Percentiles rank a stretch among this genome's conserved stretches.
phyloP scores from a whole-genome alignment of 1,140 invertebrate species.

The Rhagoletis pomonella region DNA sequence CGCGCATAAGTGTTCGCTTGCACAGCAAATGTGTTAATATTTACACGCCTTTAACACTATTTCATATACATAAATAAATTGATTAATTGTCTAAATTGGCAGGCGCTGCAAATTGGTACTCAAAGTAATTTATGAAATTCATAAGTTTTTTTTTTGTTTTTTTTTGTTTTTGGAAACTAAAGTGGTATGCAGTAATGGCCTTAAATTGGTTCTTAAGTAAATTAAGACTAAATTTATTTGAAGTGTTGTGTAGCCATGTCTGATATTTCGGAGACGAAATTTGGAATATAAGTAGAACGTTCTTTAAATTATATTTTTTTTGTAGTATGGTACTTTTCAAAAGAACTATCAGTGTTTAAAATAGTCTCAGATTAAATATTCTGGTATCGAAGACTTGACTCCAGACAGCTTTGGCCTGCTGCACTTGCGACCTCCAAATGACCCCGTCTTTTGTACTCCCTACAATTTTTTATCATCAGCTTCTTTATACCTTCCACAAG shows the following conservation, averaged over 20 bases:
- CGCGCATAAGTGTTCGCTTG: background rate
- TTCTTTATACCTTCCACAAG: too few relatives aligned
- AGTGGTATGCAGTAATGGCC: background rate
- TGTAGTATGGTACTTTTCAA: too few relatives aligned
- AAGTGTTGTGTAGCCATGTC: background rate
- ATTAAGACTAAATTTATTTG: conserved; percentile 20
- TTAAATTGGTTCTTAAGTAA: background rate
- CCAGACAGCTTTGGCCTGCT: too few relatives aligned
- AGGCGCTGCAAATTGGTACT: conserved; percentile 46
- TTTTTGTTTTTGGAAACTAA: background rate
- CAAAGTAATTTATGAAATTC: conserved; percentile 47
- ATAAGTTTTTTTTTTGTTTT: background rate
- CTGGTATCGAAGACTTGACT: too few relatives aligned
- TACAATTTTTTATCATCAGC: too few relatives aligned
- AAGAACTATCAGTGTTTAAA: too few relatives aligned
- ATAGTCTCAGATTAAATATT: too few relatives aligned
- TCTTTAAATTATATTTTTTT: too few relatives aligned
- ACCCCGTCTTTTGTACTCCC: too few relatives aligned
- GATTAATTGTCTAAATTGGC: conserved; percentile 51
- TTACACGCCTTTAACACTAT: conserved; percentile 48
- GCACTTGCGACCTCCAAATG: too few relatives aligned
- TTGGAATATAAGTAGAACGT: background rate
- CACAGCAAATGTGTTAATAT: conserved; percentile 1
- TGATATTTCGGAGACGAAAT: background rate
- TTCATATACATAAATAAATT: background rate